These are phyloP conservation scores for Stegostoma tigrinum DNA, from an alignment of 2,113 vertebrate species.

Conservation along the genomic window DNA sequence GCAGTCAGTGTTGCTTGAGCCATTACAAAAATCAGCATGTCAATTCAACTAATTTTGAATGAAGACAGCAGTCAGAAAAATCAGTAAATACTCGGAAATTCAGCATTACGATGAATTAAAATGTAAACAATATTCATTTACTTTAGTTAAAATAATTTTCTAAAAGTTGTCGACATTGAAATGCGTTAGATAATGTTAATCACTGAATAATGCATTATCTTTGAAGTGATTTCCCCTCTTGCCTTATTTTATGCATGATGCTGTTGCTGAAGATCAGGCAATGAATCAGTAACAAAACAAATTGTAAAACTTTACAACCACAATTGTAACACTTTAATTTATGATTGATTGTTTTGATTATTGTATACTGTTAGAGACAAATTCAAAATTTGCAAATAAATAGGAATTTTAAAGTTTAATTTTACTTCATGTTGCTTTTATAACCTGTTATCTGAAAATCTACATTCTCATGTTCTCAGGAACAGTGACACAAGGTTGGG, in stretches of 20 bases:
- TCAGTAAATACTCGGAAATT: background rate
- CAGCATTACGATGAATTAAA: background rate
- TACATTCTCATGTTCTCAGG: background rate
- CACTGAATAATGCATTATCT: conserved; percentile 33
- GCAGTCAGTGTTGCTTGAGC: background rate
- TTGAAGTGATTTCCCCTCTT: conserved; percentile 16
- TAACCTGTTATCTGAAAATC: conserved; percentile 29
- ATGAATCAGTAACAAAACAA: conserved; percentile 23
- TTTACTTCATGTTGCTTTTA: background rate
- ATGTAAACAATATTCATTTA: background rate
- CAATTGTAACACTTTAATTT: conserved; percentile 21
- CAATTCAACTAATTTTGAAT: background rate
- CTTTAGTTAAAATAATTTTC: background rate
- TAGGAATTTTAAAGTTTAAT: background rate
- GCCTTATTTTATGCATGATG: background rate
- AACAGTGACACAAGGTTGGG: background rate
- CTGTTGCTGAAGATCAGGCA: conserved; percentile 3
- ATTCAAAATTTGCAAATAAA: conserved; percentile 11
- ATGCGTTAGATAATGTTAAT: conserved; percentile 13
- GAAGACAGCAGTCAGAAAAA: background rate
- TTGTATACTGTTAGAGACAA: background rate
- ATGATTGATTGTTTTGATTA: background rate
- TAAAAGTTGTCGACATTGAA: background rate
- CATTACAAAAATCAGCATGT: background rate
- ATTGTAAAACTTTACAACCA: conserved; percentile 16